Evolutionary conservation across 1,140 invertebrate genomes (phyloP).

Genomic region (Drosophila melanogaster): DNA sequence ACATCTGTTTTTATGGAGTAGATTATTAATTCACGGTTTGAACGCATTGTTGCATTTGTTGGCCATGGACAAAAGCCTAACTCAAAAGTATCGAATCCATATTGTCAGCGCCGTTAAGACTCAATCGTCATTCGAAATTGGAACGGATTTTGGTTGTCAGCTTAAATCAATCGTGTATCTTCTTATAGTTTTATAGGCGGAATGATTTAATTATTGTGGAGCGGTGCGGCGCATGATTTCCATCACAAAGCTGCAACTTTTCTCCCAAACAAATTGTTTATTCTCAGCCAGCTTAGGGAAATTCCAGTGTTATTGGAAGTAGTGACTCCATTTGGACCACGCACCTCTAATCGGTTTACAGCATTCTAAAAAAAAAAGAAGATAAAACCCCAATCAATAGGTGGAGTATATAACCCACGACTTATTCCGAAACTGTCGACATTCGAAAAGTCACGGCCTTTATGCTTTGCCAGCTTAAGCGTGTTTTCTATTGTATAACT

Average conservation of each 20-base stretch:
- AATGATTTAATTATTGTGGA: slow-evolving; percentile 77
- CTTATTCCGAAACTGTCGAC: slow-evolving; percentile 36
- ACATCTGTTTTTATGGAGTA: slow-evolving; percentile 76
- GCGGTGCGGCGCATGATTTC: slow-evolving; percentile 31
- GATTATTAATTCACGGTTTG: slow-evolving; percentile 74
- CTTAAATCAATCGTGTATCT: slow-evolving; percentile 63
- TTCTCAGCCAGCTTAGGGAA: slow-evolving; percentile 34
- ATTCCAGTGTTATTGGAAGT: slow-evolving; percentile 34
- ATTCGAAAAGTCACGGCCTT: slow-evolving; percentile 34
- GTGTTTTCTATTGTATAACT: slow-evolving; percentile 42
- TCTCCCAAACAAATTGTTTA: slow-evolving; percentile 70
- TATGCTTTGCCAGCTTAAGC: slow-evolving; percentile 35
- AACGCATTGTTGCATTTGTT: slow-evolving; percentile 64
- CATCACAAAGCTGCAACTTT: slow-evolving; percentile 56
- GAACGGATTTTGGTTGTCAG: slow-evolving; percentile 78
- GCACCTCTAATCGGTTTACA: slow-evolving; percentile 50
- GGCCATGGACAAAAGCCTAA: slow-evolving; percentile 22
- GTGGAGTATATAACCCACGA: slow-evolving; percentile 11
- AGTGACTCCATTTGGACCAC: slow-evolving; percentile 19
- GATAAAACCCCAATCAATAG: slow-evolving; percentile 8
- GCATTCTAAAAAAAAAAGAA: slow-evolving; percentile 27
- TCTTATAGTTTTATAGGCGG: slow-evolving; percentile 64
- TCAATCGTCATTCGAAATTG: slow-evolving; percentile 82
- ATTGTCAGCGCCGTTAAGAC: slow-evolving; percentile 76
- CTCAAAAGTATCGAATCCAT: slow-evolving; percentile 38